Evolutionary conservation across 1,140 invertebrate genomes (phyloP), one percentile per base, ranked within the genome.

Genomic region (Drosophila erecta): DNA sequence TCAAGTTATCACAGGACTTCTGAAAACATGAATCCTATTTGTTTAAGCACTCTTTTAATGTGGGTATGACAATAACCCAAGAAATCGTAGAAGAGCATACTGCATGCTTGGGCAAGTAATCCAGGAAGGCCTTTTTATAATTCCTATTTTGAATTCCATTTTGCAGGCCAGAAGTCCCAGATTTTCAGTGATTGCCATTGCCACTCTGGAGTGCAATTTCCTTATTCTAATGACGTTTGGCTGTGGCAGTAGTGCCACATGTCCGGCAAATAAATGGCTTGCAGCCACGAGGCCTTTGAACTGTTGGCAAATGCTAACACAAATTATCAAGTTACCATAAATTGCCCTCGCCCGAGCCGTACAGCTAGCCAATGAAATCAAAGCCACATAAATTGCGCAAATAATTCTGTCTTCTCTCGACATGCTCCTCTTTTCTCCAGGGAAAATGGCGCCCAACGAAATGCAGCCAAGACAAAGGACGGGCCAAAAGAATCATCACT

Each of bases 301-400:
- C 12, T 38, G 20, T 24, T 47, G 20, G 50, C 10, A 62, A 54
- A 27, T 51, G 50, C 58, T 33, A 73, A 49, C 64, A 81, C 65
- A 86, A 86, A 86, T 87, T 87, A 86, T 86, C 74, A 76, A 69
- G 50, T 79, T 66, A 81, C 71, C 71, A 77, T 87, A 87, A 87
- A 87, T 87, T 83, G 84, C 66, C 60, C 53, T 57, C 47, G 49
- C 37, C 35, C 33, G 37, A 43, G 49, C 51, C 66, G 62, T 72
- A 59, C 73, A 53, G 81, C 78, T 81, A 73, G 71, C 61, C 66
- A 83, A 79, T 89, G 84, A 87, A 87, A 87, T 87, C 83, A 87
- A 87, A 87, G 79, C 70, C 79, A 83, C 83, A 87, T 87, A 87
- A 87, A 87, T 87, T 87, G 70, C 59, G 55, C 79, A 87, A 89